Percentiles rank a stretch among this genome's conserved stretches.
phyloP scores from a whole-genome alignment of 1,140 invertebrate genomes.

The Phortica variegata region DNA sequence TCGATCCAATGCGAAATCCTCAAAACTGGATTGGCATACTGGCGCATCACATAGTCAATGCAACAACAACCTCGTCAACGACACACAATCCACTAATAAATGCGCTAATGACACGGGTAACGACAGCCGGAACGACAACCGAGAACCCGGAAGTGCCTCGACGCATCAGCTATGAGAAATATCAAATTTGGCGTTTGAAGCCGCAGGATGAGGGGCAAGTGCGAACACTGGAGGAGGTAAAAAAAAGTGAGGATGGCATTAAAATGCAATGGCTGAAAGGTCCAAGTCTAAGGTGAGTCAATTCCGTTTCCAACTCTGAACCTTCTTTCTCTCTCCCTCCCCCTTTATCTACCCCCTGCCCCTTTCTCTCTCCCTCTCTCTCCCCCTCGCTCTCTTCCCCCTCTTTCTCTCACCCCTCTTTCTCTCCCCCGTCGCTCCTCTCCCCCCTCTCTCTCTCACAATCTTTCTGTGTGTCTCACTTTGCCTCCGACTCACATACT shows the following conservation, averaged over 20 bases:
- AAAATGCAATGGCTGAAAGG: conserved; percentile 55
- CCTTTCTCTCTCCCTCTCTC: too few species aligned
- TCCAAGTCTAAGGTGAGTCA: conserved; percentile 41
- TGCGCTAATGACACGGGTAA: conserved; percentile 23
- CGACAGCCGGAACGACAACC: conserved; percentile 22
- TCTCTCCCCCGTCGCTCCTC: too few species aligned
- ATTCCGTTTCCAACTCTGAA: neutral
- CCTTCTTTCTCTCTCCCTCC: too few species aligned
- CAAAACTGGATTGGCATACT: conserved; percentile 55
- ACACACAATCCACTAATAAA: conserved; percentile 38
- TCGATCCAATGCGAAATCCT: conserved; percentile 48
- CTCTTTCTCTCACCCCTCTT: too few species aligned
- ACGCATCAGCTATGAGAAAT: conserved; percentile 43
- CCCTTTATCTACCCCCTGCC: too few species aligned
- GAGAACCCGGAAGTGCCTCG: conserved; percentile 25
- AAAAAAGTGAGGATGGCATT: conserved; percentile 39
- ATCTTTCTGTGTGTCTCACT: neutral
- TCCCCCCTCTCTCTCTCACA: too few species aligned
- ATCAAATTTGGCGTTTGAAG: conserved; percentile 51
- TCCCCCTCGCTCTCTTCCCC: too few species aligned
- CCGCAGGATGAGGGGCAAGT: conserved; percentile 44
- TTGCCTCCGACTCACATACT: too few species aligned
- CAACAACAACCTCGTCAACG: conserved; percentile 25
- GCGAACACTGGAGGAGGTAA: conserved; percentile 40
- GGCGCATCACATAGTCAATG: conserved; percentile 50